phyloP scores from a whole-genome alignment of 2,113 vertebrate species.

The Labeo rohita region DNA sequence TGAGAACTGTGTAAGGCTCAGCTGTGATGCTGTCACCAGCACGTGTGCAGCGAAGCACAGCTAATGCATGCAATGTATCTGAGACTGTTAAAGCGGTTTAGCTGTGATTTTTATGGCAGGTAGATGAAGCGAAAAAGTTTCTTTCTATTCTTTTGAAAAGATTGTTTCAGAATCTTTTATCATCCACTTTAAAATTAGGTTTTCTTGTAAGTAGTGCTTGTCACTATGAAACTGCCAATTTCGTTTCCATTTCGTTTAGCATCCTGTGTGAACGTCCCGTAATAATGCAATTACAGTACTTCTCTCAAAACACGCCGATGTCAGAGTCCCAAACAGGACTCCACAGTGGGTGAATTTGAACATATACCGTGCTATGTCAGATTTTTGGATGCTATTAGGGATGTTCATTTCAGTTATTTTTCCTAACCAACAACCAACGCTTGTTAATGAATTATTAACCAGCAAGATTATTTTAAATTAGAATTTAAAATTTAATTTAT shows the following conservation, averaged over 20 bases:
- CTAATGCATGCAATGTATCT: not conserved
- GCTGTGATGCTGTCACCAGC: not conserved
- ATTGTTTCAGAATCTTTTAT: not conserved
- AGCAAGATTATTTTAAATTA: no score
- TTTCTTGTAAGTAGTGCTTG: not conserved
- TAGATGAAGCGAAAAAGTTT: not conserved
- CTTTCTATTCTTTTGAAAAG: not conserved
- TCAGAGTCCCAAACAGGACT: no score
- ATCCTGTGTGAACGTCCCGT: not conserved
- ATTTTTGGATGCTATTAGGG: no score
- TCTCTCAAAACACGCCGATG: no score
- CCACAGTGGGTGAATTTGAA: no score
- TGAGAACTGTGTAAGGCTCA: not conserved
- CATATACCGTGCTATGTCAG: no score
- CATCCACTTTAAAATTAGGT: not conserved
- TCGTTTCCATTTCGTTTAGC: not conserved
- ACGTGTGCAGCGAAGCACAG: conserved; percentile 1
- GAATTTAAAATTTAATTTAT: no score
- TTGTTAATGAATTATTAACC: no score
- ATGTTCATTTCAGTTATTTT: no score
- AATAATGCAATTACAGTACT: no score
- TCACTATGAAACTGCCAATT: not conserved
- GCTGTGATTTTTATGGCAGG: not conserved
- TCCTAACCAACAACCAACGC: no score
- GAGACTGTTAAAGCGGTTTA: not conserved